phyloP scores from a whole-genome alignment of 2,113 vertebrate species.

The Phocoena sinus region DNA sequence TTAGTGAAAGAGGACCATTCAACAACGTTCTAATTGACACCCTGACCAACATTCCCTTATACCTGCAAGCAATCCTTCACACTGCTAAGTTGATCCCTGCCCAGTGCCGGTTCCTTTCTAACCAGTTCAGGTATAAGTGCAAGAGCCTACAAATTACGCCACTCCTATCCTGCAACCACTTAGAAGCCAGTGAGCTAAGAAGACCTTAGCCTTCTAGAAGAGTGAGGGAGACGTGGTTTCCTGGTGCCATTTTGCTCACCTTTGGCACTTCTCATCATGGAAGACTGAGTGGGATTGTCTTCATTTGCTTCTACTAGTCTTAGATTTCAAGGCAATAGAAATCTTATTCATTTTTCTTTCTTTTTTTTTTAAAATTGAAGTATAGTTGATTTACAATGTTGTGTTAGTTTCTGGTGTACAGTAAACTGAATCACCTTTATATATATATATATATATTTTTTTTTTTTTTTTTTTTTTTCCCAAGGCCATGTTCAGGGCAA shows the following conservation, averaged over 20 bases:
- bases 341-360: neutral
- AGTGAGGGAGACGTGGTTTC: neutral
- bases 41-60: neutral
- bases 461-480: neutral
- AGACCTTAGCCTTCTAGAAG: neutral
- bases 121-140: neutral
- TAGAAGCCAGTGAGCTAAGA: neutral
- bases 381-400: neutral
- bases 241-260: neutral
- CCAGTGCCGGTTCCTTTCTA: neutral
- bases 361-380: neutral
- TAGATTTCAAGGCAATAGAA: neutral
- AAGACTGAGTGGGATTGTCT: neutral
- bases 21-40: neutral
- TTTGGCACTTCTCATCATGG: neutral
- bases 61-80: neutral
- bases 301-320: neutral
- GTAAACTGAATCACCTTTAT: neutral
- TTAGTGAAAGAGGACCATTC: neutral
- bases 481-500: neutral
- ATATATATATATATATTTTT: neutral
- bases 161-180: neutral
- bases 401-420: neutral
- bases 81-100: neutral
- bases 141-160: neutral